These are phyloP conservation scores for Acrossocheilus wenchowensis DNA, from an alignment of 2,797 vertebrate genomes.

Conservation along the genomic window DNA sequence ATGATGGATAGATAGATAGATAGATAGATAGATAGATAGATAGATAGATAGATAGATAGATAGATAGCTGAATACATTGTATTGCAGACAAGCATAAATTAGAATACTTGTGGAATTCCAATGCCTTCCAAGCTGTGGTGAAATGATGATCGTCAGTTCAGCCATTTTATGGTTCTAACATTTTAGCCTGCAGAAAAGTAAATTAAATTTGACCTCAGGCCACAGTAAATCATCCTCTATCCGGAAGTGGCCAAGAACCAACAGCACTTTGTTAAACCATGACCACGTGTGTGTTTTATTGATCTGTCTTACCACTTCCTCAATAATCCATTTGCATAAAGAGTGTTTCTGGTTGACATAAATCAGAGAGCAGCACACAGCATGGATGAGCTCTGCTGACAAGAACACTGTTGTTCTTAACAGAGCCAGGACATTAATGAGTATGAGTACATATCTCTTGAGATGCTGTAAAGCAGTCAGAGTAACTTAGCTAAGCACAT, in stretches of 20 bases:
- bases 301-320: constrained; percentile 73
- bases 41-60: neutral
- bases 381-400: constrained; percentile 38
- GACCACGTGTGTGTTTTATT: constrained; percentile 79
- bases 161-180: constrained; percentile 70
- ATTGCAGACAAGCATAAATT: neutral
- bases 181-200: constrained; percentile 75
- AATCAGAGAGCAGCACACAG: constrained; percentile 39
- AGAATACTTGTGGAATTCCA: neutral
- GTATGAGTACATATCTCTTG: constrained; percentile 37
- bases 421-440: constrained; percentile 37
- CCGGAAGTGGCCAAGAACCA: constrained; percentile 62
- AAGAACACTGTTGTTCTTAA: constrained; percentile 44
- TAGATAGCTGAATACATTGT: neutral
- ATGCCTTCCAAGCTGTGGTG: neutral
- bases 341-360: constrained; percentile 70
- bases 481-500: constrained; percentile 29
- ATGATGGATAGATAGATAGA: neutral
- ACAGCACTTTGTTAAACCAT: constrained; percentile 76
- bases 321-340: constrained; percentile 80
- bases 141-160: constrained; percentile 40
- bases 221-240: constrained; percentile 69
- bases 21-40: neutral
- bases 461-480: constrained; percentile 37
- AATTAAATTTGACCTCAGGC: constrained; percentile 76